Evolutionary conservation across 2,113 vertebrate genomes (phyloP), one percentile per base, ranked within the genome.

Genomic region (Myotis yumanensis): DNA sequence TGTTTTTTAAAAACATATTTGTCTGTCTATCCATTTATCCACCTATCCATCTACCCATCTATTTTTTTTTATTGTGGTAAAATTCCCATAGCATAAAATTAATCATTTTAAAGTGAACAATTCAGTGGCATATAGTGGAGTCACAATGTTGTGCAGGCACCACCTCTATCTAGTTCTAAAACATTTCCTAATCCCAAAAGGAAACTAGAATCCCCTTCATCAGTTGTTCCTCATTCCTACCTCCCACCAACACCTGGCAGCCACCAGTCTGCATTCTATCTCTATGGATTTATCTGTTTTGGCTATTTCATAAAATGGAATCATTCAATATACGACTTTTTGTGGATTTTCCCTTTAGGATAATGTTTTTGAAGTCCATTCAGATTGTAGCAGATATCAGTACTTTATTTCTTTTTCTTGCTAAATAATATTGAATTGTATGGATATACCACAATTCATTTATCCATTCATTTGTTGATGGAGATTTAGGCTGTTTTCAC

Each of bases 271-370:
- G 12, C 37, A 40, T 59, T 35, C 64, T 84, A 32, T 80, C 57
- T 84, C 54, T 91, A 52, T 51, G 68, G 28, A 75, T 62, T 79
- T 62, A 80, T 28, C 17, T 82, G 22, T 76, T 85, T 46, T 64
- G 81, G 86, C 30, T 77, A 83, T 71, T 94, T 76, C 10, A n/a
- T 76, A 76, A 83, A 81, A 82, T 30, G 11, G 69, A 95, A 83
- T 82, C 25, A 76, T 57, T 71, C 0, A 81, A 23, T 72, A 32
- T 7, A 7, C 28, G 77, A 23, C 28, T 15, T 81, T 88, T 73
- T 77, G 54, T 85, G 48, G 14, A 37, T 66, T 77, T 79, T 77
- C 5, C 43, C 9, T 10, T 66, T n/a, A 87, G 76, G 43, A 54
- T 62, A 82, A 75, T 64, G 52, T 83, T 89, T 94, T 68, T 35